Evolutionary conservation across 2,797 vertebrate species (phyloP).

Genomic region (Gallinago nigripennis): DNA sequence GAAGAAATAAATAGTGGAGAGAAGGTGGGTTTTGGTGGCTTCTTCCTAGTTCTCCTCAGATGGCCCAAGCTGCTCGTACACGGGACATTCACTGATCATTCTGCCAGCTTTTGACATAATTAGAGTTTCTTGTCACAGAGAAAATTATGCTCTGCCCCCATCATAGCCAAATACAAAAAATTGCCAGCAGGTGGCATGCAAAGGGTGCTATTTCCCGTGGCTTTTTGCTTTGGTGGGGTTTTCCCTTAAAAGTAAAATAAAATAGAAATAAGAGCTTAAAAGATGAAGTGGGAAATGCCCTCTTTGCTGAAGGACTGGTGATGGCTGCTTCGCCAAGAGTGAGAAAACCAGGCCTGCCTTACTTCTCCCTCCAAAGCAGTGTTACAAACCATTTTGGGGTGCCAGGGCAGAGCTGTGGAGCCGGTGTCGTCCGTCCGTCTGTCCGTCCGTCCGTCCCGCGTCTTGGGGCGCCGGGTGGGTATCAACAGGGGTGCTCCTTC

Average conservation of each 20-base stretch:
- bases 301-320: neutral
- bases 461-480: neutral
- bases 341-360: neutral
- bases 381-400: neutral
- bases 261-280: neutral
- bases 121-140: neutral
- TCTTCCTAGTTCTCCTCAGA: neutral
- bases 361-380: neutral
- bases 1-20: neutral
- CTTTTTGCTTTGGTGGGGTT: neutral
- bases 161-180: neutral
- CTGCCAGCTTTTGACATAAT: neutral
- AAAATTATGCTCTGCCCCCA: neutral
- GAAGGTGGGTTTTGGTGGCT: neutral
- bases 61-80: fast-evolving
- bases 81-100: neutral
- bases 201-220: slow-evolving; percentile 38
- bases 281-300: neutral
- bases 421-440: neutral
- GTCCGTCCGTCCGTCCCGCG: too few relatives aligned
- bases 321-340: neutral
- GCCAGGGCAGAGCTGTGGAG: neutral
- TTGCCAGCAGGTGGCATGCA: slow-evolving; percentile 72
- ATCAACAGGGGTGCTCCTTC: neutral
- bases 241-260: neutral